Percentiles rank a stretch among this genome's conserved stretches.
These are phyloP conservation scores for Gnatocerus cornutus DNA, from an alignment of 2,888 invertebrate genomes.

Conservation along the genomic window DNA sequence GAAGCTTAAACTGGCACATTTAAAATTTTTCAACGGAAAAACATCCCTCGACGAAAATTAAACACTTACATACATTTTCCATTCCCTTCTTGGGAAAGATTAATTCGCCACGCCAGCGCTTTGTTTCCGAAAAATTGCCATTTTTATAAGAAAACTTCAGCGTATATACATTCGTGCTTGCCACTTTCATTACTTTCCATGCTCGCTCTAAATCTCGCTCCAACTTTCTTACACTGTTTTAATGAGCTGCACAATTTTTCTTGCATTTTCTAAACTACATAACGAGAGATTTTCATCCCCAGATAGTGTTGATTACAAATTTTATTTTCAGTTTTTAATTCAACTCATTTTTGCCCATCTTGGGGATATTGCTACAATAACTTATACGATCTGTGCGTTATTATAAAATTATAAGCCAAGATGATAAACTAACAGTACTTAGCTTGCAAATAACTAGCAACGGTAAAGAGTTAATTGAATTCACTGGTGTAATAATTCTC, in stretches of 20 bases:
- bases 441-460: no score
- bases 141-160: conserved; percentile 20
- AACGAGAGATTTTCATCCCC: background rate
- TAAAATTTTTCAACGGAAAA: conserved; percentile 33
- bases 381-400: no score
- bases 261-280: conserved; percentile 16
- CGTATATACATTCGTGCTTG: background rate
- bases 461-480: no score
- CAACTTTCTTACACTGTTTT: conserved; percentile 3
- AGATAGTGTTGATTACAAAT: no score
- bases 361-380: no score
- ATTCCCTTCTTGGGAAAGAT: conserved; percentile 17
- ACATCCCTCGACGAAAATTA: conserved; percentile 30
- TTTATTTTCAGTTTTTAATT: no score
- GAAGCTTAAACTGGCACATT: conserved; percentile 43
- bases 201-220: conserved; percentile 4
- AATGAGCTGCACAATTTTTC: background rate
- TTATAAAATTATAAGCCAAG: no score
- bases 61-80: conserved; percentile 35
- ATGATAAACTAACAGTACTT: no score
- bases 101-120: conserved; percentile 19
- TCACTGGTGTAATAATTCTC: no score
- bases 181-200: conserved; percentile 3
- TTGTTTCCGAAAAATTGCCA: conserved; percentile 25
- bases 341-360: no score